Evolutionary conservation across 92 coral and sea anemone species (phyloP).

Genomic region (Metridium senile): DNA sequence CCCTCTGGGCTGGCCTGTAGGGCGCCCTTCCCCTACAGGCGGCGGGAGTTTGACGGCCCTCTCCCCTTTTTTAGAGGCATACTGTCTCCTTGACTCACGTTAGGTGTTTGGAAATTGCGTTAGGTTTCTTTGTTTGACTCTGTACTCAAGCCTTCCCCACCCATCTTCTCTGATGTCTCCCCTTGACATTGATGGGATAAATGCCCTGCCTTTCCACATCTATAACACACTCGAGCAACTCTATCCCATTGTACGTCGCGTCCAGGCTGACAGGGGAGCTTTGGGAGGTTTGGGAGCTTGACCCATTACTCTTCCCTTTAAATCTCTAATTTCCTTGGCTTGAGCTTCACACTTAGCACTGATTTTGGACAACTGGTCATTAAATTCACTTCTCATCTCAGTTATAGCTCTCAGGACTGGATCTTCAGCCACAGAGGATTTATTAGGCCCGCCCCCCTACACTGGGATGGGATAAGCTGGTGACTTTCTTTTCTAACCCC

Average conservation of each 20-base stretch:
- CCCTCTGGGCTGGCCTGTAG: not conserved
- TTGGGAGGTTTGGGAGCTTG: not conserved
- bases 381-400: constrained; percentile 12
- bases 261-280: not conserved
- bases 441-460: not conserved
- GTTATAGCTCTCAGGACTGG: constrained; percentile 9
- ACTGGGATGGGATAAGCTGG: not conserved
- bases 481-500: not conserved
- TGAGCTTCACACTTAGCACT: not conserved
- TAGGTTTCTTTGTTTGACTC: not conserved
- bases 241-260: not conserved
- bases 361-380: not conserved
- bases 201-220: constrained; percentile 4
- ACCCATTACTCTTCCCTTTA: not conserved
- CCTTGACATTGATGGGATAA: not conserved
- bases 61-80: not conserved
- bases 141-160: not conserved
- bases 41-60: constrained; percentile 5
- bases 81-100: not conserved
- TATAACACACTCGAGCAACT: not conserved
- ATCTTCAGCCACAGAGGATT: not conserved
- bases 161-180: not conserved
- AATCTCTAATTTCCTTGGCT: constrained; percentile 2
- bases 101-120: not conserved
- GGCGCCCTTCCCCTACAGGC: constrained; percentile 23